Evolutionary conservation across 2,113 vertebrate genomes (phyloP).

Genomic region (Corythaeola cristata): DNA sequence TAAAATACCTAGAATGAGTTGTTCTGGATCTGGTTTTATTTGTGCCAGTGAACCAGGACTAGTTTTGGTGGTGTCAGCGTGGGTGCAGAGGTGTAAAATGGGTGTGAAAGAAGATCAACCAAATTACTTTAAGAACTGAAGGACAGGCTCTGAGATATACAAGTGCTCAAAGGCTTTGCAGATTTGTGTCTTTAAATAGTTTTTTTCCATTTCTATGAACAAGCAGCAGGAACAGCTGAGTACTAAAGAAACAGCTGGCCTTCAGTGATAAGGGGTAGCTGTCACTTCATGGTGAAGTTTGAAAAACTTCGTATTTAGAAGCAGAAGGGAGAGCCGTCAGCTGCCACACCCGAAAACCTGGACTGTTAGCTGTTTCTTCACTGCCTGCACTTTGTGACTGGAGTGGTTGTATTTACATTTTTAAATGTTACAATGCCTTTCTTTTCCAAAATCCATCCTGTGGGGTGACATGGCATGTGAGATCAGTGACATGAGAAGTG

Average conservation of each 20-base stretch:
- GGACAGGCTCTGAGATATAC: background rate
- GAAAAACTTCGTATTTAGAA: conserved; percentile 52
- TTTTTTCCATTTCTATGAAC: conserved; percentile 14
- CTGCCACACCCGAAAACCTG: conserved; percentile 23
- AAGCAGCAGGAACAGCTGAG: conserved; percentile 53
- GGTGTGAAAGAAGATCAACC: background rate
- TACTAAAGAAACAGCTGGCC: conserved; percentile 50
- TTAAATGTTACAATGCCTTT: background rate
- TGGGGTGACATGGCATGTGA: background rate
- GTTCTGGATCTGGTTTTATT: background rate
- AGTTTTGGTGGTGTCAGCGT: background rate
- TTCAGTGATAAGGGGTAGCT: conserved; percentile 48
- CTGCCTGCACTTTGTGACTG: background rate
- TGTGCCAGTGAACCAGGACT: background rate
- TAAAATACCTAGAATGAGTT: background rate
- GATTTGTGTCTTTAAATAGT: conserved; percentile 42
- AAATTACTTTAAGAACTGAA: background rate
- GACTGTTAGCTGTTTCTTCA: background rate
- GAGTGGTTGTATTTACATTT: background rate
- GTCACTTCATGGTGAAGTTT: conserved; percentile 12
- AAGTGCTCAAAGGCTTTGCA: conserved; percentile 4
- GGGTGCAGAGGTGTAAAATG: background rate
- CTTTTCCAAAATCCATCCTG: background rate
- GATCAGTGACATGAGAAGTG: background rate
- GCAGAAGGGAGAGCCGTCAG: conserved; percentile 20